Percentiles rank a stretch among this genome's conserved stretches.
phyloP scores from a whole-genome alignment of 2,888 invertebrate species.

The Ophion slaviceki region DNA sequence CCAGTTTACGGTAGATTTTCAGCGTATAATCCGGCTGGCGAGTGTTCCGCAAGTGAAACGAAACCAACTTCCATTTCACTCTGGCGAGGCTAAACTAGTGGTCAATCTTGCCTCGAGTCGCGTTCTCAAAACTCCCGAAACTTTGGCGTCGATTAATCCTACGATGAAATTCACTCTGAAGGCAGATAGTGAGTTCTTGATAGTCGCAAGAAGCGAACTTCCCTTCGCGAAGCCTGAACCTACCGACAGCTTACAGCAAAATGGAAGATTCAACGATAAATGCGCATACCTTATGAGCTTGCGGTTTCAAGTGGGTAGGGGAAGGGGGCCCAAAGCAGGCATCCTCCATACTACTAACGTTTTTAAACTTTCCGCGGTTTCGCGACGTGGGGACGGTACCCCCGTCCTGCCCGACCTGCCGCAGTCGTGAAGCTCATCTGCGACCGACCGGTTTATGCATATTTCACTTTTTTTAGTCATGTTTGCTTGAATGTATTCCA shows the following conservation, averaged over 20 bases:
- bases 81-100: background rate
- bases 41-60: background rate
- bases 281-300: slow-evolving; percentile 16
- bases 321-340: no score
- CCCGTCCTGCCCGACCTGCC: no score
- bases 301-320: background rate
- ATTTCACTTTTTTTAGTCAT: no score
- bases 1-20: slow-evolving; percentile 26
- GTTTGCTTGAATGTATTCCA: no score
- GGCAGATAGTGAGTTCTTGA: slow-evolving; percentile 21
- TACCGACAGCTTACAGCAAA: background rate
- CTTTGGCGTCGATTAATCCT: slow-evolving; percentile 29
- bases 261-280: slow-evolving; percentile 30
- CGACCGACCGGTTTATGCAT: no score
- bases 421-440: no score
- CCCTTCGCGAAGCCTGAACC: slow-evolving; percentile 7
- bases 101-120: slow-evolving; percentile 39
- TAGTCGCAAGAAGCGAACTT: slow-evolving; percentile 34
- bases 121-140: slow-evolving; percentile 36
- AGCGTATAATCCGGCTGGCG: slow-evolving; percentile 6
- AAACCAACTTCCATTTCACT: slow-evolving; percentile 27
- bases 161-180: slow-evolving; percentile 21
- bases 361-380: no score
- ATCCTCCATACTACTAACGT: no score
- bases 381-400: no score